Evolutionary conservation across 2,888 invertebrate species (phyloP).

Genomic region (Meteorus colon): DNA sequence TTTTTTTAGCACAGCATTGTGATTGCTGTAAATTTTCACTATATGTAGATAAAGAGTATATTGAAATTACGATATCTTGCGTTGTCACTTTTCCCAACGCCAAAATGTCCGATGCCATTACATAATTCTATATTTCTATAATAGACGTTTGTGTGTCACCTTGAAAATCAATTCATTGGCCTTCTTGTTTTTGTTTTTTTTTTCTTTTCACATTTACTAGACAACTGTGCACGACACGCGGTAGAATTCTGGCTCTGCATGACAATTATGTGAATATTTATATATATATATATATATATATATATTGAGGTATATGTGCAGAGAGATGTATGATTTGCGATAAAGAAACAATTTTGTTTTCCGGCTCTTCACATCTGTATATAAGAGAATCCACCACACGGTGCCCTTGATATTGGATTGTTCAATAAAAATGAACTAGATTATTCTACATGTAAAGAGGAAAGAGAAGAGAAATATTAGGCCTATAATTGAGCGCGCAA

Average conservation of each 20-base stretch:
- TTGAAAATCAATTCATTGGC: constrained; percentile 36
- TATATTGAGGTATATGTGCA: too few species aligned
- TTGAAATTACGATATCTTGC: background rate
- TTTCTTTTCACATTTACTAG: constrained; percentile 1
- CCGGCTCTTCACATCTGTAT: constrained; percentile 28
- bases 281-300: too few species aligned
- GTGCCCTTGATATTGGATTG: constrained; percentile 28
- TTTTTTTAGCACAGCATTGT: background rate
- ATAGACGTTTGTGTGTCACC: constrained; percentile 30
- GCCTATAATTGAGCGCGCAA: background rate
- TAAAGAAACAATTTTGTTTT: constrained; percentile 32
- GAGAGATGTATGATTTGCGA: too few species aligned
- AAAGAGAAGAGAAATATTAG: too few species aligned
- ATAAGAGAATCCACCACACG: constrained; percentile 21
- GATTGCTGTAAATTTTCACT: background rate
- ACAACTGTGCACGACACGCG: constrained; percentile 27
- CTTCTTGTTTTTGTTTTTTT: background rate
- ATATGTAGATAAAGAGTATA: background rate
- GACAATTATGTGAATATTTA: background rate
- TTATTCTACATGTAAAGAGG: background rate
- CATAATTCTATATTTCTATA: constrained; percentile 27
- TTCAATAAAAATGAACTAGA: constrained; percentile 1
- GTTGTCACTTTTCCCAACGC: background rate
- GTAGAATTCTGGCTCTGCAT: constrained; percentile 7
- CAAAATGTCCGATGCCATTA: constrained; percentile 32